Evolutionary conservation across 2,888 invertebrate species (phyloP).

Genomic region (Oeneis ivallda): DNA sequence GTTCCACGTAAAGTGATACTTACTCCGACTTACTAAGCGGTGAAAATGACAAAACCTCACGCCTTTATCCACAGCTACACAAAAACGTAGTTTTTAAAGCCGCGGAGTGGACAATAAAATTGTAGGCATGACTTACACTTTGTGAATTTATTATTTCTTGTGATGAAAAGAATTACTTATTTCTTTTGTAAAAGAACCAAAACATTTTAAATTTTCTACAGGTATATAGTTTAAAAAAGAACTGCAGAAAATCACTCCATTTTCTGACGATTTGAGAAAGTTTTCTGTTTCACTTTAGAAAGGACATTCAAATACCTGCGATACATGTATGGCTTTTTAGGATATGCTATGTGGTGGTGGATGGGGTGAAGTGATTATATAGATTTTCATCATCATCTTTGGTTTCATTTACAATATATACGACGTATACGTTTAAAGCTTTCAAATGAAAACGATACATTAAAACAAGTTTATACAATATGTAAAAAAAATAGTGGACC

Average conservation of each 20-base stretch:
- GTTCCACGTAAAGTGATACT: constrained; percentile 23
- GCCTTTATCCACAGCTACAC: constrained; percentile 18
- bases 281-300: neutral
- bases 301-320: too few relatives aligned
- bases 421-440: too few relatives aligned
- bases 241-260: neutral
- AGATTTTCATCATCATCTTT: too few relatives aligned
- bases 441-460: too few relatives aligned
- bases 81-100: constrained; percentile 16
- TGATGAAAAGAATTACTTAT: constrained; percentile 6
- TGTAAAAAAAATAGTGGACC: too few relatives aligned
- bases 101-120: constrained; percentile 13
- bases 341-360: too few relatives aligned
- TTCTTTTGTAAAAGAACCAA: neutral
- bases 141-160: constrained; percentile 11
- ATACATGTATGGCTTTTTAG: too few relatives aligned
- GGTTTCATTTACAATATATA: too few relatives aligned
- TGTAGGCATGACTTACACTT: constrained; percentile 14
- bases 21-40: constrained; percentile 23
- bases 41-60: constrained; percentile 22
- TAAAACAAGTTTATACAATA: too few relatives aligned
- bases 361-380: too few relatives aligned
- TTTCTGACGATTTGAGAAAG: neutral
- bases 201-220: neutral
- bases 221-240: neutral